Evolutionary conservation across 2,797 vertebrate species (phyloP).

Genomic region (Lithobates pipiens): DNA sequence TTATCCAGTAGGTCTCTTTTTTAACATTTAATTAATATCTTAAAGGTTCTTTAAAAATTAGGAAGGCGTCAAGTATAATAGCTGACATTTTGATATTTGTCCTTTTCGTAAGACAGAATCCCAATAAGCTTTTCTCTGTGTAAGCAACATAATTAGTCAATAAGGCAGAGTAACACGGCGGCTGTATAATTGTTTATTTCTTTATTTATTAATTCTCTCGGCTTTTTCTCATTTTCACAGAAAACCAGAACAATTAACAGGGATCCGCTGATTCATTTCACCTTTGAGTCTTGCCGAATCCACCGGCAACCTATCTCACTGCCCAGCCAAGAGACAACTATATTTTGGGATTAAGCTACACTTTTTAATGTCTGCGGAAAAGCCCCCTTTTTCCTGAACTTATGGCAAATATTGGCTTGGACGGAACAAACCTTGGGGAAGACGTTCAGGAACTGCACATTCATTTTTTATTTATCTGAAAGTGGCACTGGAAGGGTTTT

Average conservation of each 20-base stretch:
- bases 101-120: slow-evolving; percentile 28
- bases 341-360: slow-evolving; percentile 41
- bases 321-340: neutral
- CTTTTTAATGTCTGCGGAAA: slow-evolving; percentile 26
- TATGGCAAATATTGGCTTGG: slow-evolving; percentile 34
- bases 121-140: slow-evolving; percentile 40
- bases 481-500: slow-evolving; percentile 76
- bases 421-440: slow-evolving; percentile 38
- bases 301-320: slow-evolving; percentile 10
- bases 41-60: slow-evolving; percentile 25
- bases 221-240: neutral
- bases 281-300: slow-evolving; percentile 25
- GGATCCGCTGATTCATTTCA: slow-evolving; percentile 3
- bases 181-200: slow-evolving; percentile 27
- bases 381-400: neutral
- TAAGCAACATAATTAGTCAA: slow-evolving; percentile 43
- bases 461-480: slow-evolving; percentile 82
- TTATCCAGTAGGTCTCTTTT: neutral
- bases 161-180: slow-evolving; percentile 30
- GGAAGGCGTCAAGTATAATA: neutral
- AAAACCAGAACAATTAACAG: slow-evolving; percentile 15
- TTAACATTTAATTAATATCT: slow-evolving; percentile 31
- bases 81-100: slow-evolving; percentile 30
- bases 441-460: slow-evolving; percentile 54
- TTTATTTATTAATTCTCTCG: slow-evolving; percentile 10